phyloP scores from a whole-genome alignment of 1,140 invertebrate genomes.

The Helicorthomorpha holstii region DNA sequence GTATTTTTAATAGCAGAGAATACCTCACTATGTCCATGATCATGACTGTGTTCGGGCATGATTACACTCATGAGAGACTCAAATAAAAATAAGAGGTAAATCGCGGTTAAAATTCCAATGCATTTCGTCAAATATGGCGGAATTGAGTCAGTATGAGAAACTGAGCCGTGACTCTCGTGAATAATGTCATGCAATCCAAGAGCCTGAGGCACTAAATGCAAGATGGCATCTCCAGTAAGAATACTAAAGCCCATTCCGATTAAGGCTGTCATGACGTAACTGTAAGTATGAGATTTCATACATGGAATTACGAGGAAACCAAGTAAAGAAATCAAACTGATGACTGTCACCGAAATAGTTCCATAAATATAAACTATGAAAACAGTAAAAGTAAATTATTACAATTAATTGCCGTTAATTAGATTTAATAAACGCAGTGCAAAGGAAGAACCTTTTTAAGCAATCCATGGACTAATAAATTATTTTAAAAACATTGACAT shows the following conservation, averaged over 20 bases:
- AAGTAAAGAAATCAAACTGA: constrained; percentile 20
- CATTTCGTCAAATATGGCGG: constrained; percentile 16
- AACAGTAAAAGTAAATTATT: not conserved
- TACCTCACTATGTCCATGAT: not conserved
- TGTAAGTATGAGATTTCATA: constrained; percentile 12
- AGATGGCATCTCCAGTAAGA: constrained; percentile 25
- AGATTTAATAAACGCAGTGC: no score
- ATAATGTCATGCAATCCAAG: constrained; percentile 11
- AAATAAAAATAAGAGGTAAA: constrained; percentile 21
- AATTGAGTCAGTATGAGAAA: constrained; percentile 12
- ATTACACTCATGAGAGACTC: constrained; percentile 35
- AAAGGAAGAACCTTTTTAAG: no score
- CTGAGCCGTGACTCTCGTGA: constrained; percentile 8
- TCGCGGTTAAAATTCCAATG: constrained; percentile 18
- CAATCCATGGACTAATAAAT: no score
- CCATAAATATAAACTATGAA: constrained; percentile 24
- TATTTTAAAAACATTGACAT: no score
- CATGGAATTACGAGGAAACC: constrained; percentile 20
- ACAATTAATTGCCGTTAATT: no score
- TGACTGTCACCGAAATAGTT: constrained; percentile 20
- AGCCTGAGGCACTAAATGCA: constrained; percentile 28
- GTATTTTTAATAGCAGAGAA: no score
- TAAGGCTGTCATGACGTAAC: constrained; percentile 23
- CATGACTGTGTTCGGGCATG: constrained; percentile 32
- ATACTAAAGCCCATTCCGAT: constrained; percentile 30